Evolutionary conservation across 2,888 invertebrate genomes (phyloP), one percentile per base, ranked within the genome.

Genomic region (Tetropium fuscum): DNA sequence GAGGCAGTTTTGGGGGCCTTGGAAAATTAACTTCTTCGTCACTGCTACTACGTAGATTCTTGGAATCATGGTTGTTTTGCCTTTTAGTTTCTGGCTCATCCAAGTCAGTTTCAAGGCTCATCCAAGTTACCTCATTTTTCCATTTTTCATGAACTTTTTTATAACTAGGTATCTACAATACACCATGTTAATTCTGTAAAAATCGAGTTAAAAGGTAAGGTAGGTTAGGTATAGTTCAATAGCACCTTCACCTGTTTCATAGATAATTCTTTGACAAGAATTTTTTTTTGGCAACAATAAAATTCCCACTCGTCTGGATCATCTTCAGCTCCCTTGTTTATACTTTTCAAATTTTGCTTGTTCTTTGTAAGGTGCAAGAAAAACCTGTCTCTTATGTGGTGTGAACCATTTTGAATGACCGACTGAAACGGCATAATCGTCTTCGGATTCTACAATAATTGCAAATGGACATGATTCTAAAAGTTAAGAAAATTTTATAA

Each of bases 321-420:
- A 27, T n/a, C 27, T 27, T 27, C 27, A n/a, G 27, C 27, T 27
- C 27, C 27, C 27, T n/a, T n/a, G n/a, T n/a, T n/a, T n/a, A n/a
- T n/a, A n/a, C n/a, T 27, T 22, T 27, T 27, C 6, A 27, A 27
- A 27, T 27, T 27, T 27, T 2, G 27, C 2, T 27, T 27, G 27
- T n/a, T 27, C 27, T 27, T 27, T 27, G 6, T 27, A 27, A 27
- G 27, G 27, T 27, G 27, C 8, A 7, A 7, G n/a, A n/a, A 27
- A 27, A 27, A 27, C 27, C n/a, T 27, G 3, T 27, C n/a, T 27
- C 6, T 27, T 27, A n/a, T n/a, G n/a, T n/a, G n/a, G n/a, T n/a
- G n/a, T n/a, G n/a, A n/a, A n/a, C n/a, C n/a, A n/a, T n/a, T n/a
- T n/a, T n/a, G n/a, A n/a, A n/a, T n/a, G n/a, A n/a, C n/a, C n/a